Percentiles rank a stretch among this genome's conserved stretches.
These are phyloP conservation scores for Microplitis mediator DNA, from an alignment of 1,140 invertebrate species.

Conservation along the genomic window DNA sequence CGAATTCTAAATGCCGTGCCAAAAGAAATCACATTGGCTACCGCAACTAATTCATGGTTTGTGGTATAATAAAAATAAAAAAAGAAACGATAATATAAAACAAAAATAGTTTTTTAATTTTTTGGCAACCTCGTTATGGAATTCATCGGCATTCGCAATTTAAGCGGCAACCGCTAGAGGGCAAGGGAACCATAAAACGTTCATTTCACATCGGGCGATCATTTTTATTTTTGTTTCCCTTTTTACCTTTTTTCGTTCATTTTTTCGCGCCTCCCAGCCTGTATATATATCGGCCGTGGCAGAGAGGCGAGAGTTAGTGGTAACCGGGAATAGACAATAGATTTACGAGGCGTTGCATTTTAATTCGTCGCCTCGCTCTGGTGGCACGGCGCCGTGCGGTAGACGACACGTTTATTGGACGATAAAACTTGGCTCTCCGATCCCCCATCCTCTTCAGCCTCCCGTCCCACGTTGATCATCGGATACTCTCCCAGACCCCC, in stretches of 20 bases:
- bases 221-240: neutral
- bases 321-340: constrained; percentile 41
- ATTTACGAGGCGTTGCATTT: constrained; percentile 51
- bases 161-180: neutral
- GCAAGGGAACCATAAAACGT: constrained; percentile 13
- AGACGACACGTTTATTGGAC: constrained; percentile 56
- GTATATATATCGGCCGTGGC: constrained; percentile 4
- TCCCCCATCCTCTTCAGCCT: constrained; percentile 20
- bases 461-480: neutral
- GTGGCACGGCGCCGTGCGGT: constrained; percentile 35
- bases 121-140: constrained; percentile 8
- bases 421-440: constrained; percentile 51
- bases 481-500: neutral
- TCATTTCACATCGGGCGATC: neutral
- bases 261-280: constrained; percentile 2
- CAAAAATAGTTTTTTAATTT: constrained; percentile 1
- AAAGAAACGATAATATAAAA: neutral
- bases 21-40: neutral
- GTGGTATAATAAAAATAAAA: neutral
- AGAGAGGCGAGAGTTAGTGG: constrained; percentile 10
- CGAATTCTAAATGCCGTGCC: neutral
- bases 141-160: constrained; percentile 6
- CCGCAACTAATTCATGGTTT: neutral
- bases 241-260: neutral
- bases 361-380: constrained; percentile 43